phyloP scores from a whole-genome alignment of 2,888 invertebrate species.

The Drosophila atroscutellata region DNA sequence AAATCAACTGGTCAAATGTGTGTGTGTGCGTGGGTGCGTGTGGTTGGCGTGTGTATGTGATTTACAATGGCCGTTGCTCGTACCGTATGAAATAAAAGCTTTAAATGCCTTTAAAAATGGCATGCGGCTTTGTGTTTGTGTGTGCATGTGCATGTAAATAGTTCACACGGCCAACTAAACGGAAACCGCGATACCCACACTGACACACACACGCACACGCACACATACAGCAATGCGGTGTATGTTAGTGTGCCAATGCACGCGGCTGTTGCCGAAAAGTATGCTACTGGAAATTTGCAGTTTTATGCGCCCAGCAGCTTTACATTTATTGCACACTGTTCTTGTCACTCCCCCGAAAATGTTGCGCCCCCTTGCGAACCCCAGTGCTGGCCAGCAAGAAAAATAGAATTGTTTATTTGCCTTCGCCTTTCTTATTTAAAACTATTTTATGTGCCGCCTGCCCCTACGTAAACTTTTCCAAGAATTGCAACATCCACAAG shows the following conservation, averaged over 20 bases:
- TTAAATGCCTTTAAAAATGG: conserved; percentile 56
- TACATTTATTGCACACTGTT: conserved; percentile 70
- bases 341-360: conserved; percentile 38
- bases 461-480: conserved; percentile 70
- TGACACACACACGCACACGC: conserved; percentile 14
- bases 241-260: conserved; percentile 71
- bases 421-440: conserved; percentile 77
- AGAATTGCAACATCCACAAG: conserved; percentile 36
- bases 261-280: conserved; percentile 61
- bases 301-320: conserved; percentile 71
- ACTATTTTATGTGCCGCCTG: conserved; percentile 76
- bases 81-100: conserved; percentile 28
- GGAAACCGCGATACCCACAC: conserved; percentile 52
- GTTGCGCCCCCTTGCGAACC: conserved; percentile 13
- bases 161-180: conserved; percentile 75
- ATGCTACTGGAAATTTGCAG: conserved; percentile 73
- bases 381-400: conserved; percentile 53
- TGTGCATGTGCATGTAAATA: conserved; percentile 53
- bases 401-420: conserved; percentile 79
- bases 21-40: conserved; percentile 6
- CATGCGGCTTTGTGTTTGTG: conserved; percentile 19
- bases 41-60: conserved; percentile 27
- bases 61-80: conserved; percentile 49
- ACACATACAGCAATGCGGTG: conserved; percentile 15
- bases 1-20: conserved; percentile 49